These are phyloP conservation scores for Alaudala cheleensis DNA, from an alignment of 2,113 vertebrate genomes.

Conservation along the genomic window DNA sequence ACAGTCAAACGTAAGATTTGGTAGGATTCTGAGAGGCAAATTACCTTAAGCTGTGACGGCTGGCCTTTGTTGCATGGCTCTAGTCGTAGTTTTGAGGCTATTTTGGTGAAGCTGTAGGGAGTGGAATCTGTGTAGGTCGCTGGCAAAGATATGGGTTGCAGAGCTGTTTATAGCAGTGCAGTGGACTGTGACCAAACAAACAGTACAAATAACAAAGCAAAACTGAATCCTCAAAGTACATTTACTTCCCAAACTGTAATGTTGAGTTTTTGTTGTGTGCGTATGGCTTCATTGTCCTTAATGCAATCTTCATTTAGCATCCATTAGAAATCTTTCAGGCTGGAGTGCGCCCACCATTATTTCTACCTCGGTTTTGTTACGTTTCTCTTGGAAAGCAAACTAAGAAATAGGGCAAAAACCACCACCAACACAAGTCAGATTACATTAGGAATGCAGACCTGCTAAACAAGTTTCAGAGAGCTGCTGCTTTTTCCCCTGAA, in stretches of 20 bases:
- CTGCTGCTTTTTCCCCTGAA: conserved; percentile 66
- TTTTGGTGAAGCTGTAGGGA: conserved; percentile 67
- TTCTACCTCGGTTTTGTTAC: conserved; percentile 93
- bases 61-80: conserved; percentile 41
- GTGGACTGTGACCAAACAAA: conserved; percentile 68
- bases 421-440: conserved; percentile 33
- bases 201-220: conserved; percentile 61
- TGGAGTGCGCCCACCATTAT: conserved; percentile 82
- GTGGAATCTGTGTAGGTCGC: conserved; percentile 66
- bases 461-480: conserved; percentile 71
- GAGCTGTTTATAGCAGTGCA: conserved; percentile 65
- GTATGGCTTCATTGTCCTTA: conserved; percentile 50
- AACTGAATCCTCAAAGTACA: conserved; percentile 50
- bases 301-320: conserved; percentile 69
- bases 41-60: conserved; percentile 55
- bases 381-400: conserved; percentile 83
- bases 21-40: conserved; percentile 69
- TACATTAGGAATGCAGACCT: conserved; percentile 68
- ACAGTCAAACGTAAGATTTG: conserved; percentile 62
- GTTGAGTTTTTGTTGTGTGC: conserved; percentile 32
- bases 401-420: conserved; percentile 59
- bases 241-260: conserved; percentile 37
- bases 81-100: conserved; percentile 62
- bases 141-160: conserved; percentile 68
- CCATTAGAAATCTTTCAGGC: conserved; percentile 66